Conservation (phyloP, 35 echinoderm and acorn worm genomes). For the Lytechinus variegatus region DNA sequence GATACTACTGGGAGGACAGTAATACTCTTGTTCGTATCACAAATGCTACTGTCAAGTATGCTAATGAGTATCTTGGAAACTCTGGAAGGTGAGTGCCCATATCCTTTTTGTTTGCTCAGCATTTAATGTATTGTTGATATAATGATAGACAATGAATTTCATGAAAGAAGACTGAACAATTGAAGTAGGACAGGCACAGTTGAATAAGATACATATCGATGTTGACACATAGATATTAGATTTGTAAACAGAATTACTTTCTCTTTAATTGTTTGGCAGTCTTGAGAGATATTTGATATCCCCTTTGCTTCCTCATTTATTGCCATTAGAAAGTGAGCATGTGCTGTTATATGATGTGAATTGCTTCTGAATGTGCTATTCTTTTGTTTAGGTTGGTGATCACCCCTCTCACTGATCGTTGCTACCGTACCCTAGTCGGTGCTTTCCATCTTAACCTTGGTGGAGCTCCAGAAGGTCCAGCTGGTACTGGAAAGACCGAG, state of each 20-base stretch:
- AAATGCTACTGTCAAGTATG: slow-evolving; percentile 95
- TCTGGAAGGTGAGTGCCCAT: slow-evolving; percentile 76
- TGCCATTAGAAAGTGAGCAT: not conserved
- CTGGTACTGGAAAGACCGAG: slow-evolving; percentile 98
- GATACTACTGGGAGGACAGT: slow-evolving; percentile 96
- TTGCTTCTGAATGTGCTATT: not conserved
- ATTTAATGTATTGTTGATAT: too few species aligned
- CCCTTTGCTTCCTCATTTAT: not conserved
- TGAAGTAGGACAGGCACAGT: too few species aligned
- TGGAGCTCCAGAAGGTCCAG: slow-evolving; percentile 96
- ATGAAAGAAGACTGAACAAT: too few species aligned
- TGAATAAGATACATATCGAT: too few species aligned
- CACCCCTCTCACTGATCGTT: slow-evolving; percentile 97
- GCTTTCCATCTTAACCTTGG: slow-evolving; percentile 98
- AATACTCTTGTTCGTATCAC: slow-evolving; percentile 91
- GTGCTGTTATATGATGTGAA: not conserved
- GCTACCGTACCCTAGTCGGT: slow-evolving; percentile 95
- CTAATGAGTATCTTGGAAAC: slow-evolving; percentile 98
- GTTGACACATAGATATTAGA: too few species aligned
- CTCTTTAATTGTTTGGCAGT: too few species aligned
- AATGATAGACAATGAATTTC: too few species aligned
- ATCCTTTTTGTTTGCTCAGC: not conserved
- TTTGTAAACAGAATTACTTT: too few species aligned
- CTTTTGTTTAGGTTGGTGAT: slow-evolving; percentile 84
- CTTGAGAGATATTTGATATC: too few species aligned